Evolutionary conservation across 2,888 invertebrate genomes (phyloP), one percentile per base, ranked within the genome.

Genomic region (Scaptomyza flava): DNA sequence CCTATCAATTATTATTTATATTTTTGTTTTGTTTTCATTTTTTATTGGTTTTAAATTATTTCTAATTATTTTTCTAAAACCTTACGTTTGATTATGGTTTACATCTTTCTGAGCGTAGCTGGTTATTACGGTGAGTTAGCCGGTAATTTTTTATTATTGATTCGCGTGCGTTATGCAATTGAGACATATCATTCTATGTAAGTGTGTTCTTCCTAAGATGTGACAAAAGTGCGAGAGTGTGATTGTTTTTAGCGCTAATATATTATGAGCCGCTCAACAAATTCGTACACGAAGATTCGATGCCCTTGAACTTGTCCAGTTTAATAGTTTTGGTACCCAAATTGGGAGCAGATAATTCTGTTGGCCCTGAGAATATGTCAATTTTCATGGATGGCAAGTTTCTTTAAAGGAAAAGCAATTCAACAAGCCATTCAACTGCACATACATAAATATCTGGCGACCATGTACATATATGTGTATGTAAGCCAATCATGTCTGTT

Each of bases 91-190:
- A 79, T 70, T 72, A 92, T 92, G 92, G 90, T 92, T 89, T 92
- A 92, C 79, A 79, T 92, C 72, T 92, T 90, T 75, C 87, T 92
- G 64, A 91, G 91, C 81, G 90, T 91, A 58, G 84, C 88, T 61
- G 91, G 90, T 72, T 91, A 90, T 79, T 92, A 92, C 79, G 92
- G 92, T 92, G 87, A 91, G 91, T 91, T 70, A 41, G 38, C 52
- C 52, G 67, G 54, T 41, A 64, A 48, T 57, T 54, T 41, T 9
- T 17, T 17, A 1, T 36, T 56, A 79, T 74, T 46, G 57, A 68
- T 72, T 81, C 65, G 68, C 75, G 48, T 67, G 50, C 63, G 72
- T 86, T 86, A 83, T 72, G 83, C 81, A 83, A 85, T 61, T 53
- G 57, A 23, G n/a, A 38, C 30, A 33, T 54, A n/a, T 34, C 58